Percentiles rank a stretch among this genome's conserved stretches.
Evolutionary conservation across 2,797 vertebrate species (phyloP).

Genomic region (Cuculus canorus): DNA sequence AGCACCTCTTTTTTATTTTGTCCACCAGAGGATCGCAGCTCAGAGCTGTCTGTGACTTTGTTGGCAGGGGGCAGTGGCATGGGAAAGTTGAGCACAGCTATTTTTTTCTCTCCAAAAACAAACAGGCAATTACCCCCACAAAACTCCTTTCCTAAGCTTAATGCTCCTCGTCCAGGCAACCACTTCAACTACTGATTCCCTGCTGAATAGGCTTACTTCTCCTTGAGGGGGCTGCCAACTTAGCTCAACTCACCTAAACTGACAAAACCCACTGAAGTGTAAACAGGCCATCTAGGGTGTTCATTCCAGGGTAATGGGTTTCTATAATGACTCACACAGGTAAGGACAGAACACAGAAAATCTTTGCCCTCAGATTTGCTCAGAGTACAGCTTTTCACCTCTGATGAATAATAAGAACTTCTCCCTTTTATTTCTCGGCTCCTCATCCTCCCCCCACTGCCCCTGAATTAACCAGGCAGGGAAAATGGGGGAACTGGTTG

Average conservation of each 20-base stretch:
- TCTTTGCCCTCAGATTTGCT: neutral
- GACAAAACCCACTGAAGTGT: neutral
- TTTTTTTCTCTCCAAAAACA: neutral
- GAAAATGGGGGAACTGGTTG: neutral
- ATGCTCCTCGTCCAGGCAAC: neutral
- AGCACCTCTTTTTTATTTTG: too few relatives aligned
- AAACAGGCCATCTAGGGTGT: neutral
- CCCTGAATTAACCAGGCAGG: neutral
- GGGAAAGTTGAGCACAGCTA: neutral
- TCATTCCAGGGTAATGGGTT: neutral
- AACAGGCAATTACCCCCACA: neutral
- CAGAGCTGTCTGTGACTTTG: neutral
- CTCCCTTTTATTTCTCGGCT: neutral
- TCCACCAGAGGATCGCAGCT: accelerated
- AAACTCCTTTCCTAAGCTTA: neutral
- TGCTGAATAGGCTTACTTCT: neutral
- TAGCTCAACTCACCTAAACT: neutral
- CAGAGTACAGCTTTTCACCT: neutral
- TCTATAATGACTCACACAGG: neutral
- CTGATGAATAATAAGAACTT: neutral
- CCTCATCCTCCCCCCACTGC: neutral
- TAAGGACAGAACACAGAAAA: neutral
- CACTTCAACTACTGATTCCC: neutral
- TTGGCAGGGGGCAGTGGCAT: neutral
- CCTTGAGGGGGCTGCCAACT: neutral